Evolutionary conservation across 2,797 vertebrate genomes (phyloP).

Genomic region (Hemibagrus guttatus): DNA sequence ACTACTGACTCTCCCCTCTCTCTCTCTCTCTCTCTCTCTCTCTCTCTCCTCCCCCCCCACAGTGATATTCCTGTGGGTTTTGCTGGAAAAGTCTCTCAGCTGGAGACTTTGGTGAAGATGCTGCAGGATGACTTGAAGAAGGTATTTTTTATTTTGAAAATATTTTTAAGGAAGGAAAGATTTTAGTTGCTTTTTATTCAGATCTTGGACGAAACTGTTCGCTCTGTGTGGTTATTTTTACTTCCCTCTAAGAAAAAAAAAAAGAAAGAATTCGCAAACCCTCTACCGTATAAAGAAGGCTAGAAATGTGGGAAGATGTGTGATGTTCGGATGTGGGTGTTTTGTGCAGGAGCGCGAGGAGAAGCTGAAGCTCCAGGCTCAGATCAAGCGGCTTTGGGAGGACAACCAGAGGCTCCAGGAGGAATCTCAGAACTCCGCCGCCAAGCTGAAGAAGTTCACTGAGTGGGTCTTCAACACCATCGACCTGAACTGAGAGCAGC

Average conservation of each 20-base stretch:
- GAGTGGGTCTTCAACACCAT: slow-evolving; percentile 99
- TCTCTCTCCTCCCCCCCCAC: slow-evolving; percentile 31
- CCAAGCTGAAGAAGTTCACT: slow-evolving; percentile 98
- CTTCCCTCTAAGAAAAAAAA: not conserved
- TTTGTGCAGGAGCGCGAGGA: slow-evolving; percentile 89
- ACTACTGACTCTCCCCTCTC: no score
- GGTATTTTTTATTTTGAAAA: slow-evolving; percentile 67
- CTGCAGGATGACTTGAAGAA: slow-evolving; percentile 96
- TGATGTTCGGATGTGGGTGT: not conserved
- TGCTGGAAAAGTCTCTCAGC: slow-evolving; percentile 92
- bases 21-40: not conserved
- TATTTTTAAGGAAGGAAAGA: no score
- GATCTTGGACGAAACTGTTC: not conserved
- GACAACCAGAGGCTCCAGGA: slow-evolving; percentile 96
- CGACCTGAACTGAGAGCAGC: slow-evolving; percentile 89
- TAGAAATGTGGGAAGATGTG: not conserved
- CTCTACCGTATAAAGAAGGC: not conserved
- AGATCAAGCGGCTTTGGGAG: slow-evolving; percentile 92
- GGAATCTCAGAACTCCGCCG: slow-evolving; percentile 92
- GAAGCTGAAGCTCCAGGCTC: slow-evolving; percentile 88
- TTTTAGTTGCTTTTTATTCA: no score
- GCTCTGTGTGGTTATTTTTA: not conserved
- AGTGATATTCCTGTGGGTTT: slow-evolving; percentile 92
- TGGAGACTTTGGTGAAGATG: slow-evolving; percentile 96
- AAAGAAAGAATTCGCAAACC: not conserved